These are phyloP conservation scores for Heterotilapia buettikoferi DNA, from an alignment of 2,113 vertebrate species.

Conservation along the genomic window DNA sequence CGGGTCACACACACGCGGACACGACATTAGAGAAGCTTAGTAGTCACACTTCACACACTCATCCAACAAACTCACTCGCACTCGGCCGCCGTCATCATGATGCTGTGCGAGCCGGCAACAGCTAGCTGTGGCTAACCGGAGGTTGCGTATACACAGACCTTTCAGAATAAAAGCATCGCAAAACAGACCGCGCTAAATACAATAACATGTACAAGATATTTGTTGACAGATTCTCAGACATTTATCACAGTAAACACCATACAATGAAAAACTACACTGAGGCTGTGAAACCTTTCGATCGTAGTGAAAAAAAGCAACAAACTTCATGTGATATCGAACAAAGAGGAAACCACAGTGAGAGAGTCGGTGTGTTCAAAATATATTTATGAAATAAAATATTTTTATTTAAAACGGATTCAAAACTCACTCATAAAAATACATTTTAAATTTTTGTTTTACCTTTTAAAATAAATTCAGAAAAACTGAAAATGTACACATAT, in stretches of 20 bases:
- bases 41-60: neutral
- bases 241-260: neutral
- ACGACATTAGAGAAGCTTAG: neutral
- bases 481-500: neutral
- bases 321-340: neutral
- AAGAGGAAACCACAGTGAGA: neutral
- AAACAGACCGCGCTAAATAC: rapidly evolving
- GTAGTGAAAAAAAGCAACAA: neutral
- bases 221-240: neutral
- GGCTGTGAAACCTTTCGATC: neutral
- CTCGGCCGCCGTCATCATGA: slow-evolving; percentile 67
- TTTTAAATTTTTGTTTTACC: neutral
- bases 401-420: neutral
- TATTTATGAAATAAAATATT: neutral
- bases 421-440: neutral
- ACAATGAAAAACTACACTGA: neutral
- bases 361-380: neutral
- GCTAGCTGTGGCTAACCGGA: neutral
- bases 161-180: neutral
- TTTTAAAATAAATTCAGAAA: neutral
- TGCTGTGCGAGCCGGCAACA: neutral
- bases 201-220: neutral
- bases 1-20: rapidly evolving
- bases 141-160: neutral
- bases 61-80: slow-evolving; percentile 67